phyloP scores from a whole-genome alignment of 2,888 invertebrate genomes.

The Rhagium mordax region DNA sequence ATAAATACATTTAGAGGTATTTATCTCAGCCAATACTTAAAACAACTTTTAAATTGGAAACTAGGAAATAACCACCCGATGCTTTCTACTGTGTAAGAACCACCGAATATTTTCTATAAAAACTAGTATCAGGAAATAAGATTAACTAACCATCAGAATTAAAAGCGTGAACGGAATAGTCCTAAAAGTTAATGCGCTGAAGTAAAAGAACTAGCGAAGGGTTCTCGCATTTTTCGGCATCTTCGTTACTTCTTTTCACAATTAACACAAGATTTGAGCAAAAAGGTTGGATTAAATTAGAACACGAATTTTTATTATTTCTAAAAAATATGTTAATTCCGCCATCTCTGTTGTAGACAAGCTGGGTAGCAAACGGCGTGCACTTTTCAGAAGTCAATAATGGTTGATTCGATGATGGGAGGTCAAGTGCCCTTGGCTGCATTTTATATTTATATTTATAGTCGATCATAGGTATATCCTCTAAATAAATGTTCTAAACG shows the following conservation, averaged over 20 bases:
- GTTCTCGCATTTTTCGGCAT: not conserved
- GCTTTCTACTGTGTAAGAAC: not conserved
- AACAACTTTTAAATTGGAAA: not conserved
- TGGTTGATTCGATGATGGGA: too few species aligned
- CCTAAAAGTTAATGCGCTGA: not conserved
- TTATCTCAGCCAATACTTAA: not conserved
- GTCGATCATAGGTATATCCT: too few species aligned
- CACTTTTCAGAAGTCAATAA: too few species aligned
- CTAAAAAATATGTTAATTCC: not conserved
- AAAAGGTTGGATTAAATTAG: not conserved
- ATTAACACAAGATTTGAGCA: not conserved
- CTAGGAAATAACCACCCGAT: not conserved
- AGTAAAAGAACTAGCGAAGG: not conserved
- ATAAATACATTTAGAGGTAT: constrained; percentile 3
- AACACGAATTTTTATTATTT: not conserved
- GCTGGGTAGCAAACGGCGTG: too few species aligned
- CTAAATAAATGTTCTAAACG: too few species aligned
- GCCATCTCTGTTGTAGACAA: not conserved
- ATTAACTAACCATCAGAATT: not conserved
- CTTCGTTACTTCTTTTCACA: too few species aligned
- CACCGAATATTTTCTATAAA: constrained; percentile 8
- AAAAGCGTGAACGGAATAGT: not conserved
- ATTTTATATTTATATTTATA: too few species aligned
- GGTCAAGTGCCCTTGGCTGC: too few species aligned
- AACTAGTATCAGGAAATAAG: not conserved